phyloP scores from a whole-genome alignment of 1,140 invertebrate genomes.

The Triops longicaudatus region DNA sequence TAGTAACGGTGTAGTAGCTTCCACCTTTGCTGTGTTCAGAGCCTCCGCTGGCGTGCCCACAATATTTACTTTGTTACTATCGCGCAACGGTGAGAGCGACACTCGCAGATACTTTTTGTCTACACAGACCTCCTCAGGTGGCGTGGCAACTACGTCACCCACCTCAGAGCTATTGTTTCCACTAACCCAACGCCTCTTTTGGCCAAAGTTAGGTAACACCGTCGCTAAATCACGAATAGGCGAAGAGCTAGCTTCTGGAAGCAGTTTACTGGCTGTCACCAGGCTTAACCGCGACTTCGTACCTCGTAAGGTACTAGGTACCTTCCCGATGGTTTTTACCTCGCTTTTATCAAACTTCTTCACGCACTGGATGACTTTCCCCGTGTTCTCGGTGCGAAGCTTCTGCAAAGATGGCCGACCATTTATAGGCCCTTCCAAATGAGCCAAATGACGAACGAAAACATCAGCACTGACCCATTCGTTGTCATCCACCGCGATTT shows the following conservation, averaged over 20 bases:
- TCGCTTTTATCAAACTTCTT: conserved; percentile 51
- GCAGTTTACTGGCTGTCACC: neutral
- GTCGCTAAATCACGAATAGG: neutral
- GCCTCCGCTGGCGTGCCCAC: neutral
- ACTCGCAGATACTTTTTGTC: neutral
- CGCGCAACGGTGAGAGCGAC: neutral
- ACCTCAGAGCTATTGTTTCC: neutral
- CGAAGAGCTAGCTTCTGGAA: neutral
- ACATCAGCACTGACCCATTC: conserved; percentile 42
- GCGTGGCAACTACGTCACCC: neutral
- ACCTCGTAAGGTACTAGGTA: neutral
- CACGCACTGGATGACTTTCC: conserved; percentile 57
- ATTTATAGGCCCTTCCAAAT: conserved; percentile 35
- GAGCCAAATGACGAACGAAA: conserved; percentile 36
- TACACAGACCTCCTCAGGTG: neutral
- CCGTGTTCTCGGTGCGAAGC: conserved; percentile 53
- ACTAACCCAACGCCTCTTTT: neutral
- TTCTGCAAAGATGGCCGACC: conserved; percentile 53
- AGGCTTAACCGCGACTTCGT: neutral
- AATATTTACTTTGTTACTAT: conserved; percentile 4
- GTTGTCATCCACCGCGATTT: conserved; percentile 25
- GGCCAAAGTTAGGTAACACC: neutral
- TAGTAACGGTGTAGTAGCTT: neutral
- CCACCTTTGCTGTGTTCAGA: neutral
- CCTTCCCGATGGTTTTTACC: neutral